Base-by-base conservation (phyloP, 1,140 invertebrate species). In the Drosophila truncata region DNA sequence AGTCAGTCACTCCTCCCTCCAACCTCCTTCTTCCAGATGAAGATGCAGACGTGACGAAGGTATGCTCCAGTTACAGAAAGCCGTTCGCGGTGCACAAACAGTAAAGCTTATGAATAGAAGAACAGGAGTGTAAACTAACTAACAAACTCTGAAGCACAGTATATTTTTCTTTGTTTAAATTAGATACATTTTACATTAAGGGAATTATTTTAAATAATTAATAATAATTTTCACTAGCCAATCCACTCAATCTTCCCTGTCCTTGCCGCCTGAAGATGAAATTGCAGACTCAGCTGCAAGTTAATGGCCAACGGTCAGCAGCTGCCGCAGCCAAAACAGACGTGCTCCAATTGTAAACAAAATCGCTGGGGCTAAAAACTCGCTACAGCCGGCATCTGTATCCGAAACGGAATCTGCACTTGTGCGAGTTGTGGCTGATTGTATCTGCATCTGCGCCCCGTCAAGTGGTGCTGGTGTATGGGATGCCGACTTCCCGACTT, bases 301-400 rank as follows among this genome's bases (percentile, higher is more conserved):
- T 83, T 83, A 80, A 87, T 88, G 64, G 77, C 63, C 67, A 66
- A 42, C 59, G 83, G 84, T 80, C 84, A 88, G 77, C 82, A 76
- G 79, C 70, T 70, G 61, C 73, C 75, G 47, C 82, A 79, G 78
- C 83, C 82, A 79, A 86, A 83, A 87, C 84, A 87, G 76, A 87
- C 83, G 84, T 87, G 83, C 84, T 88, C 60, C 84, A 88, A 87
- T 83, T 87, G 84, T 87, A 87, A 87, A 87, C 84, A 87, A 88
- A 81, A 83, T 55, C 55, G 69, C 25, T 72, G 66, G 39, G 42
- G 65, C 65, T 31, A 35, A 44, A 35, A 35, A 29, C 29, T 31
- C 52, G 59, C 60, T 37, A n/a, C 60, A 27, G 29, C 42, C 49
- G 59, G 42, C 60, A n/a, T 62, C 41, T 61, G 67, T 25, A 57